Evolutionary conservation across 2,113 vertebrate genomes (phyloP), one percentile per base, ranked within the genome.

Genomic region (Epinephelus fuscoguttatus): DNA sequence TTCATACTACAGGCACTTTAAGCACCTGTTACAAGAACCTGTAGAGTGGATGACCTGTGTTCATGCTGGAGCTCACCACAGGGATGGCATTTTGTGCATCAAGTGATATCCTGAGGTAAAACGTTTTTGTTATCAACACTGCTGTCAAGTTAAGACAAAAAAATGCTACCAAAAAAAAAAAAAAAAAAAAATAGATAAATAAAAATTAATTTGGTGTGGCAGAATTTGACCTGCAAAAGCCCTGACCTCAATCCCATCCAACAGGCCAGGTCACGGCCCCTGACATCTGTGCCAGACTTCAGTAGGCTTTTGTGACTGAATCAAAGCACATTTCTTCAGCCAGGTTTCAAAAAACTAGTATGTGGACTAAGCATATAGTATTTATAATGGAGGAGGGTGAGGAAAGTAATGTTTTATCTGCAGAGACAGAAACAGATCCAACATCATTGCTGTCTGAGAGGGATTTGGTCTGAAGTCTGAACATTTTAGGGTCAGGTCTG

Each of bases 381-480:
- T 56, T 64, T 56, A 37, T 37, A 37, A 37, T 8, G 33, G 33
- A 37, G 33, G 33, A 37, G 33, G 13, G 64, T 53, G 47, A 68
- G 25, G 6, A 77, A 68, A 30, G 18, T 23, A 57, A 27, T 0
- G 6, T 7, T 21, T 81, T 56, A 23, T 66, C 61, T 52, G 19
- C 59, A 67, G 27, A 30, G 50, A 69, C 8, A 73, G 23, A 59
- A 80, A 88, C 7, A 53, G 21, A 63, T 9, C 7, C 19, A 59
- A 21, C 21, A 25, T 63, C 8, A 30, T 42, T 19, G 1, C 23
- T n/a, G 9, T 61, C 10, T 53, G 3, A 49, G 40, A 6, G 27
- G 15, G 13, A 76, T 56, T 27, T 27, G 2, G 10, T 67, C 33
- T 45, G 3, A 56, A 67, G 55, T 66, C 13, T 15, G 5, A 7